Conservation (phyloP, 2,797 vertebrate genomes). For the Sebastes minor region DNA sequence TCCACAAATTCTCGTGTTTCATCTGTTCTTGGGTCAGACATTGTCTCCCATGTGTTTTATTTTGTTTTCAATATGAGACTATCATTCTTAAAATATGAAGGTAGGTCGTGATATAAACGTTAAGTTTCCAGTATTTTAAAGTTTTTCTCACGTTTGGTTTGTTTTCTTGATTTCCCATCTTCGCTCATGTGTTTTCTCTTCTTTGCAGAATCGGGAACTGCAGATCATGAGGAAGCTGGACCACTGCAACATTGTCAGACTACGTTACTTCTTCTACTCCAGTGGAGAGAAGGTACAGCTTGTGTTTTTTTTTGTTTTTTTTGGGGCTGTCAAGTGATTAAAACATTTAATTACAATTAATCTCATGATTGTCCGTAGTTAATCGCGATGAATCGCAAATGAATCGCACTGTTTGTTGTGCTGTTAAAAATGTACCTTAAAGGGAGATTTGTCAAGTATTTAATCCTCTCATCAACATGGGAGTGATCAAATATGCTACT, state of each 20-base stretch:
- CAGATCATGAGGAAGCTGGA: conserved; percentile 95
- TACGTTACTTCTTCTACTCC: conserved; percentile 95
- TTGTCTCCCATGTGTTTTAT: neutral
- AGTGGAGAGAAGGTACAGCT: conserved; percentile 89
- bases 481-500: no score
- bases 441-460: no score
- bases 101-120: neutral
- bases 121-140: neutral
- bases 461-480: no score
- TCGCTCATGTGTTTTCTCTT: neutral
- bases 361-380: no score
- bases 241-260: conserved; percentile 92
- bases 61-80: neutral
- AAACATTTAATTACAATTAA: no score
- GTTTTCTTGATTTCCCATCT: neutral
- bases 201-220: conserved; percentile 89
- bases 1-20: neutral
- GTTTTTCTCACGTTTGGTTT: neutral
- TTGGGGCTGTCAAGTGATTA: neutral
- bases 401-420: no score
- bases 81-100: neutral
- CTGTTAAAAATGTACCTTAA: no score
- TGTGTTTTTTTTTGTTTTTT: neutral
- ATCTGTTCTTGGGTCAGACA: neutral
- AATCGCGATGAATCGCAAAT: no score